Percentiles rank a stretch among this genome's conserved stretches.
These are phyloP conservation scores for Hyposmocoma kahamanoa DNA, from an alignment of 1,140 invertebrate species.

Conservation along the genomic window DNA sequence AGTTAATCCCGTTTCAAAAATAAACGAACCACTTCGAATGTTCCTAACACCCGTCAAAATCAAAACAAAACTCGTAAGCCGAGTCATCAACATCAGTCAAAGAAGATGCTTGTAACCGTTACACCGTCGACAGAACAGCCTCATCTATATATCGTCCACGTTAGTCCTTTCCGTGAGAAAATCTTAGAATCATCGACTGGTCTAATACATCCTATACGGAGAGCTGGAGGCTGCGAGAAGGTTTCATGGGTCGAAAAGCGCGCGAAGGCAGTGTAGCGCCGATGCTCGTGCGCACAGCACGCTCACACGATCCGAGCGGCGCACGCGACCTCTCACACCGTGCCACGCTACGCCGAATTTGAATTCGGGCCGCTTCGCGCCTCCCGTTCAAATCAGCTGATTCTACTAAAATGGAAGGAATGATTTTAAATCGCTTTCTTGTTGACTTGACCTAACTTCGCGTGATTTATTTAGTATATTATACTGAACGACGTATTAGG, in stretches of 20 bases:
- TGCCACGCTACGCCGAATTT: constrained; percentile 29
- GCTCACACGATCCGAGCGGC: constrained; percentile 44
- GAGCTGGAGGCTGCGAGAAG: constrained; percentile 48
- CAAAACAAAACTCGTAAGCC: constrained; percentile 38
- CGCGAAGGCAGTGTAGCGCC: constrained; percentile 67
- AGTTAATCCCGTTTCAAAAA: constrained; percentile 47
- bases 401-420: constrained; percentile 39
- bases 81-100: constrained; percentile 44
- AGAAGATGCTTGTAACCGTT: constrained; percentile 31
- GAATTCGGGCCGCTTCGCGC: constrained; percentile 18
- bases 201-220: constrained; percentile 49
- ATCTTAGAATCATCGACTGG: constrained; percentile 30
- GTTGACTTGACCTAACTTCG: constrained; percentile 41
- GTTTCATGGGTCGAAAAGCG: constrained; percentile 64
- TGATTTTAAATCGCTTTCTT: constrained; percentile 29
- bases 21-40: constrained; percentile 28
- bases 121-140: constrained; percentile 18
- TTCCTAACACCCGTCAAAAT: constrained; percentile 34
- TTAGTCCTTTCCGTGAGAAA: constrained; percentile 46
- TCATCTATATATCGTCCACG: constrained; percentile 21
- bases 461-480: no score
- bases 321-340: constrained; percentile 39
- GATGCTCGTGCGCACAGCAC: constrained; percentile 61
- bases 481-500: no score
- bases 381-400: background rate